These are phyloP conservation scores for Pachypanchax playfairii DNA, from an alignment of 2,113 vertebrate genomes.

Conservation along the genomic window DNA sequence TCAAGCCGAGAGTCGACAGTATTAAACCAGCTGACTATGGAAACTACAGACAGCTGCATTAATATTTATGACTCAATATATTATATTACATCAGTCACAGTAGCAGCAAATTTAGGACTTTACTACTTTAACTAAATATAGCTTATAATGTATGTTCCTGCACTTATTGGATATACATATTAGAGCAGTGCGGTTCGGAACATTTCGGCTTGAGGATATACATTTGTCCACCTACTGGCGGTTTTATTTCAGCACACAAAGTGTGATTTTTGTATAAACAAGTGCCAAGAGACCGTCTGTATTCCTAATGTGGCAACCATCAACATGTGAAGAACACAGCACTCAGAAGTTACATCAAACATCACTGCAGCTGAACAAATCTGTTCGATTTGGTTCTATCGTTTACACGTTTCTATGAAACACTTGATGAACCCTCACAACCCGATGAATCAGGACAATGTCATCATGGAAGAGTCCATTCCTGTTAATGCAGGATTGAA, in stretches of 20 bases:
- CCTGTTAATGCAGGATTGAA: neutral
- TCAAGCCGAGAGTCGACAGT: neutral
- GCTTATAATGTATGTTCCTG: neutral
- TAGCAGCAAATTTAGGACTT: neutral
- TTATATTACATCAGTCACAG: neutral
- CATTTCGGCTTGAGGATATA: neutral
- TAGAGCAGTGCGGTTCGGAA: neutral
- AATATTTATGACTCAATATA: conserved; percentile 7
- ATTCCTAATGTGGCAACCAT: neutral
- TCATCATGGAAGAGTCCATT: neutral
- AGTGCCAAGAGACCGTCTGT: neutral
- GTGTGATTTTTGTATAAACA: neutral
- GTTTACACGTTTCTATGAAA: too few relatives aligned
- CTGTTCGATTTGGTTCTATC: too few relatives aligned
- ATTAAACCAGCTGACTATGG: neutral
- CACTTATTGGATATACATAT: conserved; percentile 1
- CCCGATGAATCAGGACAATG: too few relatives aligned
- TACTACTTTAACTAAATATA: conserved; percentile 12
- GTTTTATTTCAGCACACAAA: neutral
- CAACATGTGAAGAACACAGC: neutral
- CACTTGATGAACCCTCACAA: too few relatives aligned
- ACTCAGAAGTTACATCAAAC: neutral
- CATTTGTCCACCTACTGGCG: neutral
- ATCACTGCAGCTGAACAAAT: too few relatives aligned
- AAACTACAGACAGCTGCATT: neutral